Conservation (phyloP, 2,113 vertebrate species). For the Malurus melanocephalus region DNA sequence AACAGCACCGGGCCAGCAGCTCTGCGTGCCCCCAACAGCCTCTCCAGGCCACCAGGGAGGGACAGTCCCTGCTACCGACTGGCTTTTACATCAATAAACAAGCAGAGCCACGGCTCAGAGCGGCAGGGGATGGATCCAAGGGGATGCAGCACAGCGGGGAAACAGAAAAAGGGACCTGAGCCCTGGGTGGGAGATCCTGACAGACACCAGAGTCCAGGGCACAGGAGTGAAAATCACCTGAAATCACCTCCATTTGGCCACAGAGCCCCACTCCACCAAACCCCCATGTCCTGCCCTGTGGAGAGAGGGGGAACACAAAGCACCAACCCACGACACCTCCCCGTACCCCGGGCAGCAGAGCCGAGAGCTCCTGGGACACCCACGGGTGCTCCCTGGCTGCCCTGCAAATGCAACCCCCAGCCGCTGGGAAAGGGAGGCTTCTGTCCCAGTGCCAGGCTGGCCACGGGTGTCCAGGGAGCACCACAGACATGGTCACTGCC, state of each 20-base stretch:
- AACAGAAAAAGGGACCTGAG: background rate
- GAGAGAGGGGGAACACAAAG: background rate
- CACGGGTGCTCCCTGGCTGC: fast-evolving
- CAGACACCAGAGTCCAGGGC: background rate
- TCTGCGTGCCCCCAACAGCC: background rate
- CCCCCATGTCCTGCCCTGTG: too few species aligned
- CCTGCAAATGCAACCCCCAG: background rate
- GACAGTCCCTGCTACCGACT: background rate
- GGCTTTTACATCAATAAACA: background rate
- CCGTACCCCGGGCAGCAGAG: background rate
- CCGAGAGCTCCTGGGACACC: fast-evolving
- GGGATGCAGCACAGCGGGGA: fast-evolving
- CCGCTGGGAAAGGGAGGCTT: background rate
- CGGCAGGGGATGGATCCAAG: background rate
- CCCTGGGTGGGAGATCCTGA: background rate
- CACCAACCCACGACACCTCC: background rate
- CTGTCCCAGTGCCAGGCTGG: background rate
- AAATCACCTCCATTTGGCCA: background rate
- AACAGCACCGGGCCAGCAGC: background rate
- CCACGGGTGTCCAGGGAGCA: background rate
- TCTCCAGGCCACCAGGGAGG: background rate
- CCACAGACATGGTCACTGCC: background rate
- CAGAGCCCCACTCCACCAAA: background rate
- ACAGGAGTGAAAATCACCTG: too few species aligned
- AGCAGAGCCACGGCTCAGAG: background rate